phyloP scores from a whole-genome alignment of 2,888 invertebrate species.

The Caenorhabditis sinica region DNA sequence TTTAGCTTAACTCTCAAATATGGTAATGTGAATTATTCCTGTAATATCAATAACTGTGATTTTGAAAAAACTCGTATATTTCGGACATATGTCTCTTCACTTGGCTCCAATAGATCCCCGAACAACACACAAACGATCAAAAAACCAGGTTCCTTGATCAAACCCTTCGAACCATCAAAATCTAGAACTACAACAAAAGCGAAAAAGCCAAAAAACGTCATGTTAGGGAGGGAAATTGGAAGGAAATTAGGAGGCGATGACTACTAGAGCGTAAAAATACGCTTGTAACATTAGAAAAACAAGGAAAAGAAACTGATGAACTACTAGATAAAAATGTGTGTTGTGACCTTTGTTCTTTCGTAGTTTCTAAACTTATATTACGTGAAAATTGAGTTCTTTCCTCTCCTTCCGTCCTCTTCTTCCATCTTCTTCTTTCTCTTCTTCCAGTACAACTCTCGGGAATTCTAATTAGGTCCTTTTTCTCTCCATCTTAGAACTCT shows the following conservation, averaged over 20 bases:
- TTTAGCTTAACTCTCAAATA: too few species aligned
- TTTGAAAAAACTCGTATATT: too few species aligned
- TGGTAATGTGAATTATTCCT: too few species aligned
- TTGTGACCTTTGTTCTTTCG: constrained; percentile 24
- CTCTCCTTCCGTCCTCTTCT: background rate
- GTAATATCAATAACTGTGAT: too few species aligned
- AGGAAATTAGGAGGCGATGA: constrained; percentile 25
- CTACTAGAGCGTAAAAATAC: constrained; percentile 29
- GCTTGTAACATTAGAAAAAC: background rate
- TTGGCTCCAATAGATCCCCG: too few species aligned
- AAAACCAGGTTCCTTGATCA: background rate
- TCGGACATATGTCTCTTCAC: background rate
- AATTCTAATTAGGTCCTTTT: constrained; percentile 46
- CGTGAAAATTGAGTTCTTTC: constrained; percentile 33
- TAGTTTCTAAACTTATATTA: constrained; percentile 30
- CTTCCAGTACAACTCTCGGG: constrained; percentile 41
- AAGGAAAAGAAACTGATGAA: constrained; percentile 8
- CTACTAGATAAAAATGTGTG: background rate
- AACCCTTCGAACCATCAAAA: background rate
- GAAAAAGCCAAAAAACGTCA: constrained; percentile 16
- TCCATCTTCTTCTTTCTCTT: constrained; percentile 1
- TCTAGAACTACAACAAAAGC: constrained; percentile 18
- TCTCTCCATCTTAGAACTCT: constrained; percentile 8
- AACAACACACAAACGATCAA: background rate
- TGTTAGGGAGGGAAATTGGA: constrained; percentile 11